These are phyloP conservation scores for Sigmodon hispidus DNA, from an alignment of 2,113 vertebrate genomes.

Conservation along the genomic window DNA sequence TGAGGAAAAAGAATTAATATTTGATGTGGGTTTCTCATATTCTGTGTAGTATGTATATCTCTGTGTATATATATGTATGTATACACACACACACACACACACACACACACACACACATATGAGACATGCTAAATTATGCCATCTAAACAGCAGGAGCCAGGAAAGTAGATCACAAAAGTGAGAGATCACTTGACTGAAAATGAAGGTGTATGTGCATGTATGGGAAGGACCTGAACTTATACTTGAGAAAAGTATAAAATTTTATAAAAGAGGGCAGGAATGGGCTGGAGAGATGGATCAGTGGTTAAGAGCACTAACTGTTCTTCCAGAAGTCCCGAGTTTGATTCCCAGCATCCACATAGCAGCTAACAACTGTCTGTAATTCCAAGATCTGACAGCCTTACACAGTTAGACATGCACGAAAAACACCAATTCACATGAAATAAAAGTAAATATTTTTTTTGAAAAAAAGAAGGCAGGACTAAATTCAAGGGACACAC, in stretches of 20 bases:
- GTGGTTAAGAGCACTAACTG: too few species aligned
- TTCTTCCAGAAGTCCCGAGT: too few species aligned
- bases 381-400: too few species aligned
- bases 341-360: too few species aligned
- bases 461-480: background rate
- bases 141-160: background rate
- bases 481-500: background rate
- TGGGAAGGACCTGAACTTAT: background rate
- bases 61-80: background rate
- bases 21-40: slow-evolving; percentile 17
- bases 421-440: too few species aligned
- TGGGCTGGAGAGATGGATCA: too few species aligned
- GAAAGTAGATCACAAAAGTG: background rate
- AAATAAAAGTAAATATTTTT: too few species aligned
- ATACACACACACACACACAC: too few species aligned
- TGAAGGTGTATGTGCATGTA: background rate
- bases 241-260: slow-evolving; percentile 14
- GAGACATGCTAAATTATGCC: background rate
- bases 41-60: background rate
- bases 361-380: too few species aligned
- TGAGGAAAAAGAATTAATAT: slow-evolving; percentile 11
- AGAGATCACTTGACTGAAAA: background rate
- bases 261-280: background rate
- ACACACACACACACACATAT: background rate
- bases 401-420: too few species aligned